Evolutionary conservation across 2,888 invertebrate genomes (phyloP), one percentile per base, ranked within the genome.

Genomic region (Nomada goodeniana): DNA sequence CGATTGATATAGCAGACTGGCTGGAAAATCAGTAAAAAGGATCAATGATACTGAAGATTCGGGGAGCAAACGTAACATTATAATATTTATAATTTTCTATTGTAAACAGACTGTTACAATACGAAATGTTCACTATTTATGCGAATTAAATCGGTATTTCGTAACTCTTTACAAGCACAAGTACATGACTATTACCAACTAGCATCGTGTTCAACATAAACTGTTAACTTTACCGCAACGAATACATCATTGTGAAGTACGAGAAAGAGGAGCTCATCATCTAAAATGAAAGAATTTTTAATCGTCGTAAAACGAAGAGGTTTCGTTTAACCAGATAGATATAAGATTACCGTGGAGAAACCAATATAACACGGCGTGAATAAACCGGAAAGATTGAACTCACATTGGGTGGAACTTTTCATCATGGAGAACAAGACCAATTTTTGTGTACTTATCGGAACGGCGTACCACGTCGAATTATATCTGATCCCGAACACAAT

Each of bases 341-440:
- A 26, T 15, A 13, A 18, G 15, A 29, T 65, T 67, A 77, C 73
- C 67, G 42, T 9, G 2, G 47, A 52, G 5, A 77, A 77, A 52
- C 77, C 67, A 5, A 47, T 10, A 26, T 52, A 61, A 23, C 52
- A 61, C 1, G 67, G 67, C n/a, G 13, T n/a, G 18, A 73, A 67
- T 4, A 77, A 23, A 13, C 60, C 65, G 4, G 55, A 60, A 2
- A 60, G 1, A 26, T 15, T 29, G 13, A 74, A 55, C 23, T 18
- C 13, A 61, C 20, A 75, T n/a, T 60, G 61, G 4, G 26, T n/a
- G 2, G 44, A 15, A 9, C 55, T 57, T 23, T 36, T 61, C 20
- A 47, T 63, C 68, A 74, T n/a, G 50, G 59, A 7, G 9, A 70
- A 42, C 3, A 70, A 53, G 5, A 76, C 11, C 7, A 76, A 13